These are phyloP conservation scores for Drosophila mulleri DNA, from an alignment of 2,888 invertebrate genomes.

Conservation along the genomic window DNA sequence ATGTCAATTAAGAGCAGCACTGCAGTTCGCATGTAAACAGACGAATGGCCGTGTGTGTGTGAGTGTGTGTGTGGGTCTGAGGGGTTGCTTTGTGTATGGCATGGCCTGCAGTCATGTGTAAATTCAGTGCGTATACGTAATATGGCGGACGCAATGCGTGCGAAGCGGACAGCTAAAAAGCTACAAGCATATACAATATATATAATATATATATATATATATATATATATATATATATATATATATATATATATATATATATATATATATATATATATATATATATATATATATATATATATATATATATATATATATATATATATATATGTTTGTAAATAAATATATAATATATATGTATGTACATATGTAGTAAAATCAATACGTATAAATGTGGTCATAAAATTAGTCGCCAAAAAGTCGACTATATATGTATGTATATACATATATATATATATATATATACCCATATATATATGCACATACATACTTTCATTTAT, in stretches of 20 bases:
- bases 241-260: not conserved
- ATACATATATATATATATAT: too few relatives aligned
- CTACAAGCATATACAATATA: slow-evolving; percentile 32
- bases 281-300: too few relatives aligned
- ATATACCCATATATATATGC: not conserved
- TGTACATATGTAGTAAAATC: slow-evolving; percentile 64
- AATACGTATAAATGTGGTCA: slow-evolving; percentile 82
- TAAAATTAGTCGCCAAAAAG: slow-evolving; percentile 75
- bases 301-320: not conserved
- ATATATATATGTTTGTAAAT: not conserved
- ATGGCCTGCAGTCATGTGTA: slow-evolving; percentile 74
- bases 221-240: not conserved
- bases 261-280: not conserved
- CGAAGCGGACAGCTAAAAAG: slow-evolving; percentile 79
- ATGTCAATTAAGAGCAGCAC: slow-evolving; percentile 78
- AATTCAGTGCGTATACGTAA: slow-evolving; percentile 77
- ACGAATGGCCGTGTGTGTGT: slow-evolving; percentile 3
- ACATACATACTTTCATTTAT: not conserved
- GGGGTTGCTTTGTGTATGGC: slow-evolving; percentile 27
- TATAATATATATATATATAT: not conserved
- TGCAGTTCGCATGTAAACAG: slow-evolving; percentile 29
- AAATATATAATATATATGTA: not conserved
- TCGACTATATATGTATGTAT: slow-evolving; percentile 41
- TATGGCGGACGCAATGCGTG: slow-evolving; percentile 48
- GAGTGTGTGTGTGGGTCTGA: slow-evolving; percentile 1